Conservation (phyloP, 2,113 vertebrate genomes). For the Salminus brasiliensis region DNA sequence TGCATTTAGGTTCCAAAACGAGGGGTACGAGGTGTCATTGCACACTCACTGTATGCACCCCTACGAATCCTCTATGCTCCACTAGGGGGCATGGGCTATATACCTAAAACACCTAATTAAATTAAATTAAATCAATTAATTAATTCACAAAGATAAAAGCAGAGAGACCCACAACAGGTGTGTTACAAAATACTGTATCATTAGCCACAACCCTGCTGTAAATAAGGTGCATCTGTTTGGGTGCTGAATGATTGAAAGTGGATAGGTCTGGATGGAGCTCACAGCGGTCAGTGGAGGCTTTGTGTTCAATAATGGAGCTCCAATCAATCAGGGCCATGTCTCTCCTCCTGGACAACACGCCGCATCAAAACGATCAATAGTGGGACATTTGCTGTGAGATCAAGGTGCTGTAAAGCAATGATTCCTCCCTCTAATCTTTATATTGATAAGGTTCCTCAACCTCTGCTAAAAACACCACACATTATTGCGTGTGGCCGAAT, state of each 20-base stretch:
- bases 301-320: constrained; percentile 18
- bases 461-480: background rate
- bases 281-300: constrained; percentile 19
- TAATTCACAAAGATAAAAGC: too few species aligned
- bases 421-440: constrained; percentile 29
- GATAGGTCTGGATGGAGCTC: constrained; percentile 2
- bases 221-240: too few species aligned
- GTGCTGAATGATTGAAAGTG: background rate
- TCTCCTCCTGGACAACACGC: constrained; percentile 29
- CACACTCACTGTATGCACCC: too few species aligned
- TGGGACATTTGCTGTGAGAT: constrained; percentile 49
- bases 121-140: too few species aligned
- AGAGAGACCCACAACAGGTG: too few species aligned
- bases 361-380: constrained; percentile 44
- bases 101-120: too few species aligned
- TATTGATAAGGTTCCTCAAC: constrained; percentile 13
- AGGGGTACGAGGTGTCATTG: too few species aligned
- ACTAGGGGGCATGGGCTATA: too few species aligned
- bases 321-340: constrained; percentile 45
- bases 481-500: background rate
- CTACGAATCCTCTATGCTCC: too few species aligned
- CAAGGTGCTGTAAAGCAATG: constrained; percentile 37
- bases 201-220: too few species aligned
- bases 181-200: too few species aligned
- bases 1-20: too few species aligned